Conservation (phyloP, 2,797 vertebrate genomes). For the Natrix natrix region DNA sequence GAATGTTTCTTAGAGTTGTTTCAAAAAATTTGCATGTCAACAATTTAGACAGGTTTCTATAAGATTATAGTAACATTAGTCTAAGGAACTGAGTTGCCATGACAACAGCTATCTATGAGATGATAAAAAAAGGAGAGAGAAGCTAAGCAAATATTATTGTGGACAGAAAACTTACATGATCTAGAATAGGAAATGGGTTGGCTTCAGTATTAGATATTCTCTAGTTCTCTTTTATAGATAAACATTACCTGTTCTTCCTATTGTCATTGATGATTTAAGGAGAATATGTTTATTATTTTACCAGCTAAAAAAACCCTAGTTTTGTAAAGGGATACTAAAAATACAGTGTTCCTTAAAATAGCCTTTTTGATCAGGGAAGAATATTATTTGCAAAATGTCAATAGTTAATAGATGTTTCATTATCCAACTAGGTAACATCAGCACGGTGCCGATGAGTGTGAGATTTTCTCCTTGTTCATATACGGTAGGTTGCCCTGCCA, state of each 20-base stretch:
- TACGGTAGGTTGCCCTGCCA: background rate
- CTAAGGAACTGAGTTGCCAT: constrained; percentile 65
- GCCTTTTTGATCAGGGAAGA: background rate
- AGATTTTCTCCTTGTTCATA: background rate
- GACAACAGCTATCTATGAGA: constrained; percentile 63
- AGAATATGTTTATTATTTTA: background rate
- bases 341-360: background rate
- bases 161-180: constrained; percentile 52
- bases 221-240: background rate
- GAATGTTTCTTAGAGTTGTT: constrained; percentile 39
- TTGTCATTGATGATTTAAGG: background rate
- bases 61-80: constrained; percentile 65
- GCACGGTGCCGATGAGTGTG: background rate
- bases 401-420: background rate
- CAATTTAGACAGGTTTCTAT: constrained; percentile 59
- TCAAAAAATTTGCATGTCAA: constrained; percentile 71
- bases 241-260: too few relatives aligned
- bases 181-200: constrained; percentile 44
- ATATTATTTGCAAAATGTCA: background rate
- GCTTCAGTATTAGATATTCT: background rate
- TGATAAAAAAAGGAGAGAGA: constrained; percentile 56
- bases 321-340: background rate
- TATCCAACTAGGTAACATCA: background rate
- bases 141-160: constrained; percentile 54
- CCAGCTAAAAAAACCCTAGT: background rate